Percentiles rank a stretch among this genome's conserved stretches.
phyloP scores from a whole-genome alignment of 2,797 vertebrate species.

The Parauchenoglanis ngamensis region DNA sequence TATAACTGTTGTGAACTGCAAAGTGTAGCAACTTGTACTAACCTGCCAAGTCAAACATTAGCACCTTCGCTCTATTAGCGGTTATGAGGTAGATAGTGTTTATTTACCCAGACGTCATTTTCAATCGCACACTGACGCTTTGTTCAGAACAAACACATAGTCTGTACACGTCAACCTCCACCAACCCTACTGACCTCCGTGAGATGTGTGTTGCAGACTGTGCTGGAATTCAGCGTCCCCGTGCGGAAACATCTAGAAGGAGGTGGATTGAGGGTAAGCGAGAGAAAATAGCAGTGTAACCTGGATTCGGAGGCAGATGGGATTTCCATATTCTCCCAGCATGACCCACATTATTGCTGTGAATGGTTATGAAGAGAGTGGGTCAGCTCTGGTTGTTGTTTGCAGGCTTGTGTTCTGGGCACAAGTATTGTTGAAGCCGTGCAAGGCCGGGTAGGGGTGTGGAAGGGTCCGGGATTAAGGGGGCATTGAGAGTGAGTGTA shows the following conservation, averaged over 20 bases:
- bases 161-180: neutral
- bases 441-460: neutral
- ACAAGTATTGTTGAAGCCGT: slow-evolving; percentile 4
- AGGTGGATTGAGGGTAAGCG: slow-evolving; percentile 37
- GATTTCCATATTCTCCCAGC: slow-evolving; percentile 55
- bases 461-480: slow-evolving; percentile 18
- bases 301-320: slow-evolving; percentile 46
- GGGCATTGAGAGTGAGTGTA: slow-evolving; percentile 14
- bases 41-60: neutral
- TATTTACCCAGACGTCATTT: slow-evolving; percentile 15
- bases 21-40: neutral
- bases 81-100: slow-evolving; percentile 1
- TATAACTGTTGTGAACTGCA: neutral
- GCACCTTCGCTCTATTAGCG: neutral
- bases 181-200: slow-evolving; percentile 14
- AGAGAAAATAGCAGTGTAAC: slow-evolving; percentile 49
- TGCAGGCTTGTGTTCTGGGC: neutral
- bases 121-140: slow-evolving; percentile 4
- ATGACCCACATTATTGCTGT: slow-evolving; percentile 46
- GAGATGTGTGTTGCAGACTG: slow-evolving; percentile 35
- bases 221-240: slow-evolving; percentile 39
- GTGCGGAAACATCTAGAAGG: slow-evolving; percentile 34
- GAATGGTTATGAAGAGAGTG: slow-evolving; percentile 43
- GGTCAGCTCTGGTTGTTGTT: neutral
- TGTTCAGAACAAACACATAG: slow-evolving; percentile 27